Conservation (phyloP, 2,888 invertebrate species). For the Portevinia maculata region DNA sequence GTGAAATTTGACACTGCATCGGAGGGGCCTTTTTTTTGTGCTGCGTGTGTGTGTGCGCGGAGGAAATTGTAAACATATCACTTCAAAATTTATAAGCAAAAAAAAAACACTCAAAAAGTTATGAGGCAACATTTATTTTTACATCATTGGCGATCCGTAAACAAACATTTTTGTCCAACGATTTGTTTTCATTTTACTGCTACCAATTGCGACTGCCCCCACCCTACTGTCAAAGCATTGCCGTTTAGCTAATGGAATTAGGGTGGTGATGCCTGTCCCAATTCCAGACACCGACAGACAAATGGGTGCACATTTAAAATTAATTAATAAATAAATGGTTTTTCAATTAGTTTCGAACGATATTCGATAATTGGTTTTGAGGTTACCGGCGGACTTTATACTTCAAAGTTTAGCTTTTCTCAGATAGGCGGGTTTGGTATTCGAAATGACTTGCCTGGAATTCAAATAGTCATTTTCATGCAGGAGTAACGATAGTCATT, state of each 20-base stretch:
- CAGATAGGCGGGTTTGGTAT: no score
- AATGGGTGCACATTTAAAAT: background rate
- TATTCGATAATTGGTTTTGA: conserved; percentile 11
- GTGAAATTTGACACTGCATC: conserved; percentile 32
- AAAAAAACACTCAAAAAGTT: conserved; percentile 21
- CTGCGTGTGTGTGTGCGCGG: background rate
- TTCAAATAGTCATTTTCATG: no score
- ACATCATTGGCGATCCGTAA: conserved; percentile 30
- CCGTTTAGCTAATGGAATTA: background rate
- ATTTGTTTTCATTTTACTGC: conserved; percentile 5
- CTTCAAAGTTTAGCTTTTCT: no score
- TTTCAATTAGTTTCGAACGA: conserved; percentile 4
- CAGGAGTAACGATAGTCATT: no score
- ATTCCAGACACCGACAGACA: background rate
- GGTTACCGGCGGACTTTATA: no score
- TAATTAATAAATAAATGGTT: conserved; percentile 9
- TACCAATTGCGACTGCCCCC: background rate
- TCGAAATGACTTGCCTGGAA: no score
- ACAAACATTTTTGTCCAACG: conserved; percentile 13
- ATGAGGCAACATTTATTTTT: conserved; percentile 64
- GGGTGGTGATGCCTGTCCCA: background rate
- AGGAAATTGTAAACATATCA: conserved; percentile 8
- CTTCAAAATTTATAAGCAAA: background rate
- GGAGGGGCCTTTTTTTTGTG: no score
- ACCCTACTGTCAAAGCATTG: background rate